Evolutionary conservation across 1,140 invertebrate species (phyloP).

Genomic region (Bombus pyrosoma): DNA sequence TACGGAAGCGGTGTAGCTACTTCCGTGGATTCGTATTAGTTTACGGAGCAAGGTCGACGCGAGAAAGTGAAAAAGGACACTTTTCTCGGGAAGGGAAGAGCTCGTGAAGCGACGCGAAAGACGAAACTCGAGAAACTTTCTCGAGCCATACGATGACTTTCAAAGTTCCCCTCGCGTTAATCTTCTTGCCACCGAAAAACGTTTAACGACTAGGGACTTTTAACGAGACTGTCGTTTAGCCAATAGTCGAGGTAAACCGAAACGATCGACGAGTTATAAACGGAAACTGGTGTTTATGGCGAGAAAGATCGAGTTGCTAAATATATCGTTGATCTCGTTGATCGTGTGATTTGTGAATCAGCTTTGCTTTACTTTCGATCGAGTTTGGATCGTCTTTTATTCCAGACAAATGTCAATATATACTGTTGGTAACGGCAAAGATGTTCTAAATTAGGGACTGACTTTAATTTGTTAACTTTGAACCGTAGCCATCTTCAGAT

Average conservation of each 20-base stretch:
- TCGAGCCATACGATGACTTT: slow-evolving; percentile 53
- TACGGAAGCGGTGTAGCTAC: slow-evolving; percentile 27
- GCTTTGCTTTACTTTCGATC: background rate
- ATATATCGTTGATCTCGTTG: background rate
- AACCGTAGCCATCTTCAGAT: too few relatives aligned
- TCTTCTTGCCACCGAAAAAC: background rate
- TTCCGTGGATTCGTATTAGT: slow-evolving; percentile 53
- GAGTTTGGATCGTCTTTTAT: too few relatives aligned
- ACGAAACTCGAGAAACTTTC: slow-evolving; percentile 55
- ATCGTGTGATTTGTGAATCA: background rate
- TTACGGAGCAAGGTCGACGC: slow-evolving; percentile 46
- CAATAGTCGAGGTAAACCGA: background rate
- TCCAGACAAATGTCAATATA: too few relatives aligned
- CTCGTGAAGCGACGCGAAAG: slow-evolving; percentile 34
- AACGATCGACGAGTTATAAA: too few relatives aligned
- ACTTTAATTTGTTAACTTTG: too few relatives aligned
- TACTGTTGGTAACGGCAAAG: too few relatives aligned
- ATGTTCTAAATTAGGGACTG: too few relatives aligned
- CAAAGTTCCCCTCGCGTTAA: slow-evolving; percentile 33
- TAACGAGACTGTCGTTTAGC: background rate
- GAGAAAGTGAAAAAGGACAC: slow-evolving; percentile 69
- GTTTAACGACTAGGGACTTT: background rate
- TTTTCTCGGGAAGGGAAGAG: slow-evolving; percentile 15
- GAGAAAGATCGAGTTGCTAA: background rate
- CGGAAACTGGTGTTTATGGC: background rate